Base-by-base conservation (phyloP, 2,797 vertebrate species). In the Chromis chromis region DNA sequence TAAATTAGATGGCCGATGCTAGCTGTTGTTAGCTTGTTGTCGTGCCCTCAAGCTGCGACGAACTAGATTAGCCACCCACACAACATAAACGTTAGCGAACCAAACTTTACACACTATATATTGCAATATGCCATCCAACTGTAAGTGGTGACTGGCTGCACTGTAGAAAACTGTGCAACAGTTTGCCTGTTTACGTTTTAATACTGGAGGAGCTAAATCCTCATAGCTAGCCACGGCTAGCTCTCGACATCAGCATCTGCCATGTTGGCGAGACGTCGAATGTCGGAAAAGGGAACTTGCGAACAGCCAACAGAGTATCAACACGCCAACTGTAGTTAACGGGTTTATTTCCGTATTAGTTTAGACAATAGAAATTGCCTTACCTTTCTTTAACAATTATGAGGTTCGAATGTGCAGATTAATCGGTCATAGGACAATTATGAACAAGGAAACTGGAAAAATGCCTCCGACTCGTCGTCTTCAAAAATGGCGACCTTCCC, bases 401-500 rank as follows among this genome's bases (percentile, higher is more conserved):
- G 9, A 4, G 0, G 25, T 14, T 44, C 3, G 9, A 55, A 24
- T 1, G 0, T 21, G n/a, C 17, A 33, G 7, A 0, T 22, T 14
- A 40, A 2, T 16, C 2, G 1, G 0, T 1, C 52, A 0, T n/a
- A 10, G 27, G 0, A 42, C 48, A 40, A 49, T 17, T 61, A 16
- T 10, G 6, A 70, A 65, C 70, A 79, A 83, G 71, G 57, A 68
- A 68, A 64, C 4, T 7, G 0, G 1, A 31, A 42, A 65, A 65
- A 19, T 3, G 14, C 0, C 4, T 46, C 17, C 1, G 4, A 24
- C 4, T 19, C 0, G 0, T 57, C 7, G 56, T 64, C 40, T 58
- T 74, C 80, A 81, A 93, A 93, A 66, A 93, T 93, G 92, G 91
- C 91, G 92, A 78, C 0, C 21, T 12, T 58, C 25, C 33, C 39